A percentile compares a stretch with the other conserved stretches of the same genome.
These are phyloP conservation scores for Spisula subtruncata DNA, from an alignment of 2,888 invertebrate species.

Conservation along the genomic window DNA sequence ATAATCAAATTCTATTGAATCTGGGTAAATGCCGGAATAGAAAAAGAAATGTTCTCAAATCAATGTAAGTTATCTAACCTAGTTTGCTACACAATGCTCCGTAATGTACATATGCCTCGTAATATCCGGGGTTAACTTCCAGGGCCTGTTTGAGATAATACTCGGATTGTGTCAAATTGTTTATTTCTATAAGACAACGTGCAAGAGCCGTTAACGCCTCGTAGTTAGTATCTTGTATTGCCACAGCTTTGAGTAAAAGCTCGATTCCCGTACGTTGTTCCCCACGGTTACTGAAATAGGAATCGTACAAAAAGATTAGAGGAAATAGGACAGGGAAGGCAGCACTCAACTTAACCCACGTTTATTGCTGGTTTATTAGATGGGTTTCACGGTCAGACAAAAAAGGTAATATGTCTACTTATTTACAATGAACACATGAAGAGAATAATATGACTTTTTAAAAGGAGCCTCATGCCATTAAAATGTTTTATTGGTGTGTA, in stretches of 20 bases:
- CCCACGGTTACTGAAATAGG: slow-evolving; percentile 88
- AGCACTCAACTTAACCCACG: too few relatives aligned
- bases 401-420: too few relatives aligned
- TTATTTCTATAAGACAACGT: slow-evolving; percentile 67
- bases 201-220: slow-evolving; percentile 76
- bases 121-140: slow-evolving; percentile 76
- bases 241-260: slow-evolving; percentile 91
- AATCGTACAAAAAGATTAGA: neutral
- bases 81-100: slow-evolving; percentile 84
- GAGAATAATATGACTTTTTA: too few relatives aligned
- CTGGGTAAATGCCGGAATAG: too few relatives aligned
- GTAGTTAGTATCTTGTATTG: slow-evolving; percentile 71
- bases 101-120: slow-evolving; percentile 84
- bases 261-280: slow-evolving; percentile 92
- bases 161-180: slow-evolving; percentile 72
- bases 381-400: too few relatives aligned
- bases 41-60: too few relatives aligned
- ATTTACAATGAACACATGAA: too few relatives aligned
- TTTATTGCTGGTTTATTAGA: too few relatives aligned
- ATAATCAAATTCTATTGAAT: too few relatives aligned
- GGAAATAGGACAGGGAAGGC: too few relatives aligned
- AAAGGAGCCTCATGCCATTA: too few relatives aligned
- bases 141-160: slow-evolving; percentile 69
- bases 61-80: slow-evolving; percentile 75
- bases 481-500: too few relatives aligned